phyloP scores from a whole-genome alignment of 2,888 invertebrate species.

The Branchellion lobata region DNA sequence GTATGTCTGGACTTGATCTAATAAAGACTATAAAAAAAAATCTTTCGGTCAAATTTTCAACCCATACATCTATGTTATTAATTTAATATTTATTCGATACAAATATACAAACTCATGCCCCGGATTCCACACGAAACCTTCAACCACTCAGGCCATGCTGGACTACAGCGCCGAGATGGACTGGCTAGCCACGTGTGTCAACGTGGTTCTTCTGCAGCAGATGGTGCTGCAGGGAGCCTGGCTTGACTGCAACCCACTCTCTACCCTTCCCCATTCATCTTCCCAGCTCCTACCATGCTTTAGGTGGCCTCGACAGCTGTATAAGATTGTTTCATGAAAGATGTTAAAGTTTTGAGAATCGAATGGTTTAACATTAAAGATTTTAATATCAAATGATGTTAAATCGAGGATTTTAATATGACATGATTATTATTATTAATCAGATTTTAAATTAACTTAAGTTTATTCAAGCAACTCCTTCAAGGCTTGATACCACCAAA shows the following conservation, averaged over 20 bases:
- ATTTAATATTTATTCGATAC: not conserved
- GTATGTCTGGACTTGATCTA: no score
- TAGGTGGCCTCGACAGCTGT: constrained; percentile 32
- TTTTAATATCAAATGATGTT: not conserved
- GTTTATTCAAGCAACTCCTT: no score
- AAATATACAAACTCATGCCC: not conserved
- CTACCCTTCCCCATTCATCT: constrained; percentile 77
- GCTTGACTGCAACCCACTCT: constrained; percentile 68
- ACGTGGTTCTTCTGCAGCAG: constrained; percentile 75
- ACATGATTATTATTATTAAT: no score
- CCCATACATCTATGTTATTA: not conserved
- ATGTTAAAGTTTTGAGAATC: not conserved
- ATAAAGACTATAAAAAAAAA: no score
- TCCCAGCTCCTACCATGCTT: constrained; percentile 62
- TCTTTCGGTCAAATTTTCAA: not conserved
- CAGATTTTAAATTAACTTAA: no score
- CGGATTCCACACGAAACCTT: not conserved
- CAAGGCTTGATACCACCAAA: no score
- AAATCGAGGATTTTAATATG: no score
- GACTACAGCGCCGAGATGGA: constrained; percentile 87
- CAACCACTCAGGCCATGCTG: constrained; percentile 80
- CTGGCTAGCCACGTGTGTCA: constrained; percentile 80
- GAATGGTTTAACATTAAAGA: constrained; percentile 8
- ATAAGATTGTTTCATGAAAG: not conserved
- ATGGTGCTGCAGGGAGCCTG: constrained; percentile 87